Base-by-base conservation (phyloP, 2,113 vertebrate species). In the Eulemur rufifrons region DNA sequence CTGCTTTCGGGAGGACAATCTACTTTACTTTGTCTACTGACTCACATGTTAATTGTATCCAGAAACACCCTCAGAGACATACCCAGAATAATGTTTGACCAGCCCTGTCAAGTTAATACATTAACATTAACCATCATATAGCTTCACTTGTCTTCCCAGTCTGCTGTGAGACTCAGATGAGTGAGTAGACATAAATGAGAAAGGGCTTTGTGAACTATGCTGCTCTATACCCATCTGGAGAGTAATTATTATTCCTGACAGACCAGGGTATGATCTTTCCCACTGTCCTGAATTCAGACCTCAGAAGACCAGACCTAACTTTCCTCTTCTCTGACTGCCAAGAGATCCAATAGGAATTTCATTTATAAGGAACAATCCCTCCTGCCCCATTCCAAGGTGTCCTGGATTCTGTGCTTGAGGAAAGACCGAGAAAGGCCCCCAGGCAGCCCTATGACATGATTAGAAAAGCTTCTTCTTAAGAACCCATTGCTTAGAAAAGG, bases 391-490 rank as follows among this genome's bases (percentile, higher is more conserved):
- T 27, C 37, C n/a, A 56, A 82, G 6, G 34, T 29, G 97, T 97
- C 52, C 80, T 98, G 91, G 97, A 97, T 84, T 78, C 63, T 96
- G 25, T 87, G 11, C 39, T 92, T 66, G 59, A 93, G 69, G 34
- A 89, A 54, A 89, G 56, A 39, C 63, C 73, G 45, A 81, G 74
- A 97, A 98, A 95, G 59, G 66, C 89, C 93, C 89, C 77, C 77
- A 86, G 97, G 98, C 61, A 96, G 95, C 81, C 96, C 96, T 95
- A 94, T 97, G 86, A 95, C 52, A 97, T 97, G 83, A 83, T 97
- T 96, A 97, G 84, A 98, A 90, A 86, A 98, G 86, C 95, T 97
- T 94, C 96, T 96, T 92, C 97, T 98, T 95, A 96, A 94, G 92
- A 97, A 92, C 63, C 29, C 29, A 63, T 81, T 52, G 66, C 23